phyloP scores from a whole-genome alignment of 2,888 invertebrate genomes.

The Scaeva pyrastri region DNA sequence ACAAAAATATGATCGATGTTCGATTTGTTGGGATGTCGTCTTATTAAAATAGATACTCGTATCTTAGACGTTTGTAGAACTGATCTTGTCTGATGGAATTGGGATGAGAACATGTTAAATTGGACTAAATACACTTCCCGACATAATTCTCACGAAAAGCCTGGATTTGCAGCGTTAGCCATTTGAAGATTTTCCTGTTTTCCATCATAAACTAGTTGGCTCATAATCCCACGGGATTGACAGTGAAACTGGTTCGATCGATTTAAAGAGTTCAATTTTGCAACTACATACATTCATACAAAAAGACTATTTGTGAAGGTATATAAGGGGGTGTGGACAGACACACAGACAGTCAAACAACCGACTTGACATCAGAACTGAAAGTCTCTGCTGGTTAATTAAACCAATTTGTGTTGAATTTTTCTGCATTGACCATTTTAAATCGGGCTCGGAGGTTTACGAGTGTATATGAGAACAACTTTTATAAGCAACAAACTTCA shows the following conservation, averaged over 20 bases:
- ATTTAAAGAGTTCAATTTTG: conserved; percentile 12
- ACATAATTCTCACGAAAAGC: conserved; percentile 58
- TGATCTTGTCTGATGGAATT: conserved; percentile 6
- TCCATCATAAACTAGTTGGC: conserved; percentile 5
- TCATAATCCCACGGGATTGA: conserved; percentile 67
- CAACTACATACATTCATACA: conserved; percentile 13
- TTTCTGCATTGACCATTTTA: conserved; percentile 19
- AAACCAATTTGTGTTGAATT: conserved; percentile 47
- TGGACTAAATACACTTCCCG: conserved; percentile 55
- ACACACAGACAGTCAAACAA: neutral
- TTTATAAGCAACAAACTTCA: neutral
- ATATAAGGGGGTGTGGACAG: conserved; percentile 28
- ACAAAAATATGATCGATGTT: conserved; percentile 56
- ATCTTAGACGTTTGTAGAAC: neutral
- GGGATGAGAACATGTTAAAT: conserved; percentile 50
- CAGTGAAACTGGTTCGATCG: conserved; percentile 64
- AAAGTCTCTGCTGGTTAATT: conserved; percentile 51
- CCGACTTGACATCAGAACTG: conserved; percentile 39
- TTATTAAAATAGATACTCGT: conserved; percentile 33
- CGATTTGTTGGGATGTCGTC: conserved; percentile 65
- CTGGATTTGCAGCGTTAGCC: conserved; percentile 40
- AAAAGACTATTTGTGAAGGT: no score
- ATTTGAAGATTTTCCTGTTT: conserved; percentile 57
- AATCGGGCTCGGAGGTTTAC: no score
- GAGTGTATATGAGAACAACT: neutral